A percentile compares a stretch with the other conserved stretches of the same genome.
Conservation (phyloP, 2,888 invertebrate genomes). For the Pristionchus maxplancki region DNA sequence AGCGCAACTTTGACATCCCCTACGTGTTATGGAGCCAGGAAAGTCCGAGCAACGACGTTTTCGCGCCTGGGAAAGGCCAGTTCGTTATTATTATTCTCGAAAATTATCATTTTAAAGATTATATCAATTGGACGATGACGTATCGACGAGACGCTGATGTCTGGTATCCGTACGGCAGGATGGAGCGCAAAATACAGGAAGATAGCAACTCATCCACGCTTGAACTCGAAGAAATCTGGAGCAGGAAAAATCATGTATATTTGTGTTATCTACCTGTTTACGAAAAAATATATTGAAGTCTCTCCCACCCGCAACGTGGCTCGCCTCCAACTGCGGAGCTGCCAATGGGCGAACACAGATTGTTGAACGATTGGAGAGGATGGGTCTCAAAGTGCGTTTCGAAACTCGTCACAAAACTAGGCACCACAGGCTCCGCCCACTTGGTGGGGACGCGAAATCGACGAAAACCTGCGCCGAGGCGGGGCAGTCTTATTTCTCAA, state of each 20-base stretch:
- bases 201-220: background rate
- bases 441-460: no score
- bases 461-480: no score
- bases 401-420: no score
- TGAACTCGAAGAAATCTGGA: slow-evolving; percentile 56
- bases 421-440: no score
- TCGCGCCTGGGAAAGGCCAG: slow-evolving; percentile 57
- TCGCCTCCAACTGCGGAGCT: slow-evolving; percentile 58
- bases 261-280: background rate
- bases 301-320: slow-evolving; percentile 56
- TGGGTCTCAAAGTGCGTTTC: background rate
- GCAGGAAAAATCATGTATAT: slow-evolving; percentile 42
- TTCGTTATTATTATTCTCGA: background rate
- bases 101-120: slow-evolving; percentile 50
- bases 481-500: no score
- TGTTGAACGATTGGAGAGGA: slow-evolving; percentile 54
- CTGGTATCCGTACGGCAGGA: slow-evolving; percentile 58
- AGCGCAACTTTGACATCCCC: slow-evolving; percentile 55
- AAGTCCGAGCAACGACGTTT: slow-evolving; percentile 59
- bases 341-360: slow-evolving; percentile 54
- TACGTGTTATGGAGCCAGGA: slow-evolving; percentile 63
- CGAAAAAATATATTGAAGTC: background rate
- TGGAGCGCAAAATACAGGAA: slow-evolving; percentile 50
- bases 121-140: slow-evolving; percentile 67
- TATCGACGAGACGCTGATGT: slow-evolving; percentile 61